phyloP scores from a whole-genome alignment of 2,888 invertebrate genomes.

The Dione juno region DNA sequence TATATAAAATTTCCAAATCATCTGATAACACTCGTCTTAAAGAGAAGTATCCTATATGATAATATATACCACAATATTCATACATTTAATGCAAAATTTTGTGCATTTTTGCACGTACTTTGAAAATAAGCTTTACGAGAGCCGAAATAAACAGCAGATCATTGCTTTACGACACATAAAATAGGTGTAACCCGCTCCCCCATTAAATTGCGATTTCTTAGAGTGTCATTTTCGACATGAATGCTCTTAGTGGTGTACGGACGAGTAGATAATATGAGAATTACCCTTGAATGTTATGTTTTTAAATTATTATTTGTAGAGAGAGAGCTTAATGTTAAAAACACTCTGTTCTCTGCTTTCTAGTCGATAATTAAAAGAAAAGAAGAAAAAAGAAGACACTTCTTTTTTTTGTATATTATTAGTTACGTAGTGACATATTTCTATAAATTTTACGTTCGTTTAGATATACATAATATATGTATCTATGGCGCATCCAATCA shows the following conservation, averaged over 20 bases:
- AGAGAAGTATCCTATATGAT: not conserved
- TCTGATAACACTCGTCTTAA: not conserved
- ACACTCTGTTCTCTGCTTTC: not conserved
- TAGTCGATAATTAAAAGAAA: too few relatives aligned
- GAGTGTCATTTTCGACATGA: slow-evolving; percentile 53
- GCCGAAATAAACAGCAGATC: slow-evolving; percentile 48
- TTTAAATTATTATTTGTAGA: too few relatives aligned
- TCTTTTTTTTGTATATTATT: too few relatives aligned
- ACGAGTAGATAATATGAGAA: slow-evolving; percentile 47
- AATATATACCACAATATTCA: not conserved
- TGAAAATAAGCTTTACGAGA: slow-evolving; percentile 9
- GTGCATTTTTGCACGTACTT: not conserved
- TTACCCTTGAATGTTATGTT: slow-evolving; percentile 1
- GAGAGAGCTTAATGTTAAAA: not conserved
- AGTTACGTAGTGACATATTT: too few relatives aligned
- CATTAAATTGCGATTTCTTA: slow-evolving; percentile 44
- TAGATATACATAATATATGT: too few relatives aligned
- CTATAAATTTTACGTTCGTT: too few relatives aligned
- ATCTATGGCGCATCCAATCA: too few relatives aligned
- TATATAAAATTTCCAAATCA: not conserved
- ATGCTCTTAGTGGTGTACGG: slow-evolving; percentile 34
- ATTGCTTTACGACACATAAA: slow-evolving; percentile 52
- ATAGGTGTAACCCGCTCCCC: slow-evolving; percentile 50
- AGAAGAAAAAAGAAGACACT: too few relatives aligned
- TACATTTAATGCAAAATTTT: not conserved